Evolutionary conservation across 2,888 invertebrate genomes (phyloP).

Genomic region (Clunio marinus): DNA sequence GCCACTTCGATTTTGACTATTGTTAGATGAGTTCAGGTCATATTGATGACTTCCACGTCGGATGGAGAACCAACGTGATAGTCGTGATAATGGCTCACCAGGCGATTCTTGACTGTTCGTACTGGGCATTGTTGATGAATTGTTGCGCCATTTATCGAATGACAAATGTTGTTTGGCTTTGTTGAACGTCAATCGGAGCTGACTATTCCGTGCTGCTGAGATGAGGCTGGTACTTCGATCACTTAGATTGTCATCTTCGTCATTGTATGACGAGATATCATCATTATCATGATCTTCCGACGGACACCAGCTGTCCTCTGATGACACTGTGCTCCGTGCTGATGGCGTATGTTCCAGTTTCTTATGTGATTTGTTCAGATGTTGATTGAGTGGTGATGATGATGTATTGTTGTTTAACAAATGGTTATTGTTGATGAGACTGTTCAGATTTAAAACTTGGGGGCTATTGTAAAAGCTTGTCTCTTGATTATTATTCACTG

Average conservation of each 20-base stretch:
- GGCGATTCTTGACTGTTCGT: constrained; percentile 50
- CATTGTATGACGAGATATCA: constrained; percentile 62
- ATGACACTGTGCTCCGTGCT: constrained; percentile 50
- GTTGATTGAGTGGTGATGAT: neutral
- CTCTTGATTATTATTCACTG: constrained; percentile 35
- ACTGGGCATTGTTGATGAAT: constrained; percentile 42
- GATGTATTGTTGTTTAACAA: constrained; percentile 6
- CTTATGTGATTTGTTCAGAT: constrained; percentile 43
- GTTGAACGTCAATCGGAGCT: constrained; percentile 73
- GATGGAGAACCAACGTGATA: constrained; percentile 87
- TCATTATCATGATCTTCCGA: constrained; percentile 49
- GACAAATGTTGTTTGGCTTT: constrained; percentile 74
- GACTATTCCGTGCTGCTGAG: constrained; percentile 63
- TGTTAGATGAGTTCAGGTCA: constrained; percentile 53
- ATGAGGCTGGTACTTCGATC: constrained; percentile 45
- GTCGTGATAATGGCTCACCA: constrained; percentile 70
- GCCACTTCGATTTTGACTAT: constrained; percentile 25
- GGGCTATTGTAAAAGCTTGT: constrained; percentile 35
- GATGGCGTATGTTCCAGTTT: constrained; percentile 45
- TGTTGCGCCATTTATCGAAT: constrained; percentile 66
- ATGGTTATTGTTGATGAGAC: constrained; percentile 36
- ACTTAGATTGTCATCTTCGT: constrained; percentile 52
- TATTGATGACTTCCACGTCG: constrained; percentile 78
- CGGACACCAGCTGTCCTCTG: constrained; percentile 64
- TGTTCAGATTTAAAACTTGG: constrained; percentile 31